Percentiles rank a stretch among this genome's conserved stretches.
Evolutionary conservation across 1,140 invertebrate species (phyloP).

Genomic region (honey bee (Apis mellifera)): Amel_HAv3.1 CM009932.2:3249001-3249500

Average conservation of each 20-base stretch:
- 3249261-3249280: slow-evolving; percentile 6
- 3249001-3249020: too few relatives aligned
- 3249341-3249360: neutral
- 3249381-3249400: too few relatives aligned
- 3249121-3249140: neutral
- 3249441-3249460: slow-evolving; percentile 34
- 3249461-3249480: slow-evolving; percentile 22
- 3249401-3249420: too few relatives aligned
- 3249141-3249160: neutral
- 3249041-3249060: neutral
- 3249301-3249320: neutral
- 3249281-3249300: neutral
- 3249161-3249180: neutral
- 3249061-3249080: neutral
- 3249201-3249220: neutral
- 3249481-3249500: slow-evolving; percentile 25
- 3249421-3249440: neutral
- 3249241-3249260: neutral
- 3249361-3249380: too few relatives aligned
- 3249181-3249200: neutral
- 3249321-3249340: neutral
- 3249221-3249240: neutral
- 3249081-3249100: neutral
- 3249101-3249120: neutral
- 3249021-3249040: too few relatives aligned